phyloP scores from a whole-genome alignment of 2,888 invertebrate species.

The Adelphocoris suturalis region DNA sequence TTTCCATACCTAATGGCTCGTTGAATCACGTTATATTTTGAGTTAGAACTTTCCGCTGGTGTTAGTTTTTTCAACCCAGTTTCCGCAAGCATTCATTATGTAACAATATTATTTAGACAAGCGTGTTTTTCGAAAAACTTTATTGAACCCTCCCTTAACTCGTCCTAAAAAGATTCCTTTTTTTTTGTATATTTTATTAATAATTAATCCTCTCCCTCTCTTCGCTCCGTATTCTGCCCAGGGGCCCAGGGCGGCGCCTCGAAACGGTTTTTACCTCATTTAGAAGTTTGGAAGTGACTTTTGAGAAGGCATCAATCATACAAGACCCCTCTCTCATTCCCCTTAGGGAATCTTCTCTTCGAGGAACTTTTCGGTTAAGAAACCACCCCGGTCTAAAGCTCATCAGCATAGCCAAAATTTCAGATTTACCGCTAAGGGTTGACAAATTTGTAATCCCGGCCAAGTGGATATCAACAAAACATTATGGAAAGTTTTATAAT shows the following conservation, averaged over 20 bases:
- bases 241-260: background rate
- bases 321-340: background rate
- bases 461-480: background rate
- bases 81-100: too few species aligned
- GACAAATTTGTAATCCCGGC: slow-evolving; percentile 5
- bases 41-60: too few species aligned
- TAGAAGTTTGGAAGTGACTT: slow-evolving; percentile 36
- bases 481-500: background rate
- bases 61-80: too few species aligned
- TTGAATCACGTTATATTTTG: too few species aligned
- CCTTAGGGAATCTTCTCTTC: background rate
- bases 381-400: slow-evolving; percentile 21
- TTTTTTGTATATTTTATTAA: slow-evolving; percentile 9
- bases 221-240: background rate
- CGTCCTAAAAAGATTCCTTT: background rate
- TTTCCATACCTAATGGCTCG: too few species aligned
- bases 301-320: slow-evolving; percentile 42
- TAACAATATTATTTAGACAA: background rate
- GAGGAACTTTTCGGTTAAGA: slow-evolving; percentile 34
- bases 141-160: background rate
- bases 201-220: background rate
- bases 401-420: slow-evolving; percentile 10
- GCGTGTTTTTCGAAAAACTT: background rate
- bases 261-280: slow-evolving; percentile 42
- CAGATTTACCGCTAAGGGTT: background rate